Base-by-base conservation (phyloP, 2,888 invertebrate species). In the Dorcus parallelipipedus region DNA sequence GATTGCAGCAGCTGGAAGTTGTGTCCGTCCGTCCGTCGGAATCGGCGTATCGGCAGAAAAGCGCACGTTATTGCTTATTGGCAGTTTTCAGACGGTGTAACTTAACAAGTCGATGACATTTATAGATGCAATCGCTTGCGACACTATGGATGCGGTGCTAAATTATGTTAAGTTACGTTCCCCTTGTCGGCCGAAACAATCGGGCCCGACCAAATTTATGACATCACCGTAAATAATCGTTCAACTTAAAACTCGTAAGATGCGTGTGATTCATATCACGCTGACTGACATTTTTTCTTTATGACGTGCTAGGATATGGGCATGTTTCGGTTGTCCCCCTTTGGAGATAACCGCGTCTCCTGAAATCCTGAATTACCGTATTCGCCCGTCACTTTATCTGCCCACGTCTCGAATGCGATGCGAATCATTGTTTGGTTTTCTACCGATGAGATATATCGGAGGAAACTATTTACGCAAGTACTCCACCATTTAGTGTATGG, bases 61-160 rank as follows among this genome's bases (percentile, higher is more conserved):
- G 52, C 50, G 60, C 26, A 60, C 60, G 61, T 67, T 64, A 65
- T 63, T 52, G 64, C 62, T 64, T 67, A 65, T 64, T 64, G 65
- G 63, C 56, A 56, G 60, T 67, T 66, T 67, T 67, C 66, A 62
- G 63, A 64, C 65, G 64, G 62, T 59, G 61, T 68, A 68, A 68
- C 66, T 68, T 67, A 68, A 64, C 66, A 64, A 67, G 63, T 64
- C 66, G 67, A 59, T 63, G 69, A 69, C 68, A 65, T 70, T 70
- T 70, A 70, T 70, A 65, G 65, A 67, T 67, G 60, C 57, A 57
- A 60, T 61, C 61, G 41, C 61, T 59, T 48, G 60, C 62, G 62
- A 62, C 66, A 65, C 56, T 63, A 62, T 63, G 63, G 56, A 64
- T 58, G 52, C 53, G 62, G 59, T 60, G 61, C 63, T 65, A 64